These are phyloP conservation scores for Myzus persicae DNA, from an alignment of 1,140 invertebrate genomes.

Conservation along the genomic window DNA sequence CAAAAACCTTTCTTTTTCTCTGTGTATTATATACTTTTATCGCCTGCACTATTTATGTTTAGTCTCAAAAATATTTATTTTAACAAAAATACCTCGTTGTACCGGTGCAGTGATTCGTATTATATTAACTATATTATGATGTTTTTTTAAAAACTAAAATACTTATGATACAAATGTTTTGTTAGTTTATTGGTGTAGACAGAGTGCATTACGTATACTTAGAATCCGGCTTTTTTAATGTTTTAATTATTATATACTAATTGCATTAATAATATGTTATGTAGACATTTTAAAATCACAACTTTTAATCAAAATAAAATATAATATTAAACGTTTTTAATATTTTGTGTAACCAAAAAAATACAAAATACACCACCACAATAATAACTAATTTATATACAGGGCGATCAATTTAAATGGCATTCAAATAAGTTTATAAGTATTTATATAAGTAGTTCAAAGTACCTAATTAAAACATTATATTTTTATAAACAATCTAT, in stretches of 20 bases:
- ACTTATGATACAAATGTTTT: background rate
- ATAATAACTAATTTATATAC: background rate
- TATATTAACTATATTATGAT: background rate
- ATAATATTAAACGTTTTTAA: background rate
- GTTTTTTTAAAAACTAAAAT: background rate
- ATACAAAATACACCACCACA: background rate
- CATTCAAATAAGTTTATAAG: background rate
- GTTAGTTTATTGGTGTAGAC: background rate
- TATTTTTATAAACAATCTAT: background rate
- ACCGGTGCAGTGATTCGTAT: background rate
- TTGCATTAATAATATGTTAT: background rate
- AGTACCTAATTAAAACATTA: background rate
- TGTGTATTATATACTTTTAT: background rate
- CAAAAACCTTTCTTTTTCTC: background rate
- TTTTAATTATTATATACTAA: background rate
- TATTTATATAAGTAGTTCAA: background rate
- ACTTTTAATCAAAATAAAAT: too few species aligned
- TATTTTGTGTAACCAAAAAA: background rate
- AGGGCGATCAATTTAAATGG: background rate
- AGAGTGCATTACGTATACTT: constrained; percentile 15
- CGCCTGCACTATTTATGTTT: background rate
- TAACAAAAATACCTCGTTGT: background rate
- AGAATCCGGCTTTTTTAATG: background rate
- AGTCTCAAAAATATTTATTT: background rate
- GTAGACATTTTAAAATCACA: background rate